A percentile compares a stretch with the other conserved stretches of the same genome.
Conservation (phyloP, 1,140 invertebrate species). For the Psix sp. region DNA sequence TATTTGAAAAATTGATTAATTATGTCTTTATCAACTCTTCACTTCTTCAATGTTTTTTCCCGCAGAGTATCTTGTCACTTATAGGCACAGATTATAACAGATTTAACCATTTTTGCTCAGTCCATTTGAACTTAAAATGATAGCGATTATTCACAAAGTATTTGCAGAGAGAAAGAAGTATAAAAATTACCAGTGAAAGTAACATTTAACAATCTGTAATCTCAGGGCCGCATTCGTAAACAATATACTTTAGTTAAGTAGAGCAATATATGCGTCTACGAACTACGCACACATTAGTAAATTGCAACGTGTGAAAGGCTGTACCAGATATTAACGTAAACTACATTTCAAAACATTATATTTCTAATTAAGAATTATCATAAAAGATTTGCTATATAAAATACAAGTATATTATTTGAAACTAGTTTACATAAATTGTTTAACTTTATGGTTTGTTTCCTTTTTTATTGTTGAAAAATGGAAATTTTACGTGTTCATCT, state of each 20-base stretch:
- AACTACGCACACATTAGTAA: constrained; percentile 24
- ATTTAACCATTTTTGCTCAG: no score
- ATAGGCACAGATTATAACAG: no score
- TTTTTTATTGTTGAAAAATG: constrained; percentile 1
- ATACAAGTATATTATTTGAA: constrained; percentile 8
- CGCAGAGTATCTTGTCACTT: no score
- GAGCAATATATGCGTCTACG: constrained; percentile 46
- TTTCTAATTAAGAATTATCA: constrained; percentile 50
- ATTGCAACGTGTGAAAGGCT: constrained; percentile 44
- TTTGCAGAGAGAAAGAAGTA: constrained; percentile 26
- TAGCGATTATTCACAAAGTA: constrained; percentile 25
- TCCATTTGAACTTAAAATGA: no score
- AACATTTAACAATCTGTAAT: constrained; percentile 46
- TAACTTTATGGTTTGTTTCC: constrained; percentile 1
- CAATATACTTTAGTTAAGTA: constrained; percentile 39
- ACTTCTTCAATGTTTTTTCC: no score
- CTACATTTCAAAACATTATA: constrained; percentile 1
- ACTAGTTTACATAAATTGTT: constrained; percentile 19
- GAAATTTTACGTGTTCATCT: no score
- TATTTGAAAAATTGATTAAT: no score
- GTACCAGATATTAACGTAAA: constrained; percentile 17
- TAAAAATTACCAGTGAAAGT: constrained; percentile 45
- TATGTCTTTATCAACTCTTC: no score
- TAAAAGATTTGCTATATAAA: constrained; percentile 25
- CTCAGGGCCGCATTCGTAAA: constrained; percentile 38